Evolutionary conservation across 1,140 invertebrate species (phyloP).

Genomic region (Dendrolimus kikuchii): DNA sequence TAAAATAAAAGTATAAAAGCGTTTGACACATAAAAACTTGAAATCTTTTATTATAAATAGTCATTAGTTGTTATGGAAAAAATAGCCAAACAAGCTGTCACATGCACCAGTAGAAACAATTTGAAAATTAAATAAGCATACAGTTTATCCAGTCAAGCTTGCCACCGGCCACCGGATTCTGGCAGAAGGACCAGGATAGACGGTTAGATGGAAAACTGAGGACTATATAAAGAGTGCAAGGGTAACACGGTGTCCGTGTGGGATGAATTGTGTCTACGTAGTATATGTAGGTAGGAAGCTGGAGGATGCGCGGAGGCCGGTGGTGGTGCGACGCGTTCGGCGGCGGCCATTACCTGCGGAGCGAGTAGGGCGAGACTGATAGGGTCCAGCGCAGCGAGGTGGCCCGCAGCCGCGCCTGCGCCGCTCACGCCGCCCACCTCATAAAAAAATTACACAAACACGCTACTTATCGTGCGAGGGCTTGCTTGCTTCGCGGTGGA

Average conservation of each 20-base stretch:
- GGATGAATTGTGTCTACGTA: too few species aligned
- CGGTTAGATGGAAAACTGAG: not conserved
- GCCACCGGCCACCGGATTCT: slow-evolving; percentile 43
- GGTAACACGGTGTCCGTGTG: not conserved
- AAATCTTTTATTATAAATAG: slow-evolving; percentile 11
- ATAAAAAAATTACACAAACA: slow-evolving; percentile 70
- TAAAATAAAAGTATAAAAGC: slow-evolving; percentile 1
- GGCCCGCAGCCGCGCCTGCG: slow-evolving; percentile 58
- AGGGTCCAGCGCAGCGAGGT: slow-evolving; percentile 63
- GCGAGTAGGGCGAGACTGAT: slow-evolving; percentile 66
- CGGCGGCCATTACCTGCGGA: slow-evolving; percentile 58
- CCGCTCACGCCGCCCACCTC: slow-evolving; percentile 69
- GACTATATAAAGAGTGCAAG: not conserved
- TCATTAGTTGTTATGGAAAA: slow-evolving; percentile 16
- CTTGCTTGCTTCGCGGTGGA: slow-evolving; percentile 23
- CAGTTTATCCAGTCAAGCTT: slow-evolving; percentile 37
- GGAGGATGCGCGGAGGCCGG: slow-evolving; percentile 21
- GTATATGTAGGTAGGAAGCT: not conserved
- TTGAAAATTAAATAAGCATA: slow-evolving; percentile 51
- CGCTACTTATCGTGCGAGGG: slow-evolving; percentile 66
- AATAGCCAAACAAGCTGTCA: slow-evolving; percentile 47
- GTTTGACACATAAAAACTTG: slow-evolving; percentile 16
- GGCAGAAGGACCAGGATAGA: slow-evolving; percentile 10
- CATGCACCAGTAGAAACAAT: slow-evolving; percentile 48
- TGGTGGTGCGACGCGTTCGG: slow-evolving; percentile 30